Evolutionary conservation across 2,113 vertebrate species (phyloP), one percentile per base, ranked within the genome.

Genomic region (Pseudorhombus dupliciocellatus): DNA sequence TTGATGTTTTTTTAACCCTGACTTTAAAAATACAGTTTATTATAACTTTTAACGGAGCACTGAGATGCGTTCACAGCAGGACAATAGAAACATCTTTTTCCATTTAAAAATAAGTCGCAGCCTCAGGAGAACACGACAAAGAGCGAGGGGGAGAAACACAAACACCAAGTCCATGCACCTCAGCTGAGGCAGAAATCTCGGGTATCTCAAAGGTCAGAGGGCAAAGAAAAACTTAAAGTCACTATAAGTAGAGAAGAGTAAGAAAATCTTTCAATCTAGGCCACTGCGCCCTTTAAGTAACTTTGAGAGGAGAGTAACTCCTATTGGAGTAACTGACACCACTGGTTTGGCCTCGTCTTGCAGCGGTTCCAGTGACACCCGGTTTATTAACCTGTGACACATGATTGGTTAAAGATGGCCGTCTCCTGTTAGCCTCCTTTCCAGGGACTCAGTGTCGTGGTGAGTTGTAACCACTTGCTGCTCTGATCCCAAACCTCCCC

Each of bases 381-480:
- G 73, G 50, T 48, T 80, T 61, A 79, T 83, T 90, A 84, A 87
- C 87, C 84, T 76, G 73, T 86, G 80, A 86, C 89, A 87, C 77
- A 60, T 85, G 84, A 89, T 87, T 88, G 86, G 81, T 90, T 87
- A 85, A 87, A 90, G 85, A 87, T 90, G 87, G 71, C 66, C 11
- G 72, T 65, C 73, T 56, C 64, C 73, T 61, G 67, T 77, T 72
- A 53, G 53, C 51, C 66, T 70, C 42, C 59, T 67, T 56, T 56
- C 55, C 79, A 66, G 72, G 25, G 77, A 48, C 63, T 71, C 37
- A 65, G 71, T 73, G 84, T 77, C 81, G 81, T 46, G 57, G 77
- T 65, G 64, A 83, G 77, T 81, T 53, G 80, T 55, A 65, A 64
- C 72, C 40, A 46, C 68, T 62, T 65, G 62, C 73, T 59, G 34